These are phyloP conservation scores for Pyrgilauda ruficollis DNA, from an alignment of 2,113 vertebrate genomes.

Conservation along the genomic window DNA sequence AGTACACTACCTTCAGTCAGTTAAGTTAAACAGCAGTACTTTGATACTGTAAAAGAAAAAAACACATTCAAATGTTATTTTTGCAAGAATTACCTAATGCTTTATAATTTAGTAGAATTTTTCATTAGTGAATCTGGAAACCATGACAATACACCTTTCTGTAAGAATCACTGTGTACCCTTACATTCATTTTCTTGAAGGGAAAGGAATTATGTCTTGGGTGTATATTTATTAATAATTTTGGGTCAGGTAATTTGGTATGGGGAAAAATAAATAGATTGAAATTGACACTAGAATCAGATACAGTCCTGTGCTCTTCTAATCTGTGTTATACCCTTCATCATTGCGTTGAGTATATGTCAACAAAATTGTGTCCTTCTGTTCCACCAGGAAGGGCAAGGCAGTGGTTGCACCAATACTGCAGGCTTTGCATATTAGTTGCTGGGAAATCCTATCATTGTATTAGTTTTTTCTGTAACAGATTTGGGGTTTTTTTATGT, in stretches of 20 bases:
- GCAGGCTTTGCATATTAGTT: not conserved
- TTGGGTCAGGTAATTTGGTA: not conserved
- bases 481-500: fast-evolving
- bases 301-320: not conserved
- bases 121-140: not conserved
- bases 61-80: not conserved
- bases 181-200: not conserved
- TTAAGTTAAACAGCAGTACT: not conserved
- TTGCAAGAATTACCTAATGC: not conserved
- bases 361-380: not conserved
- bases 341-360: not conserved
- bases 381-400: not conserved
- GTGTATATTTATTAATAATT: not conserved
- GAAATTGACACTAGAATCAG: not conserved
- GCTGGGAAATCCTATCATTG: not conserved
- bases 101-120: not conserved
- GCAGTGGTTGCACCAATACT: not conserved
- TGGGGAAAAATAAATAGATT: not conserved
- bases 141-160: not conserved
- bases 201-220: not conserved
- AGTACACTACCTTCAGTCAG: not conserved
- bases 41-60: not conserved
- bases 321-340: not conserved
- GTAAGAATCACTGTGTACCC: not conserved
- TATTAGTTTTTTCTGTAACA: not conserved